Evolutionary conservation across 1,140 invertebrate species (phyloP).

Genomic region (Aphaenogaster rudis): DNA sequence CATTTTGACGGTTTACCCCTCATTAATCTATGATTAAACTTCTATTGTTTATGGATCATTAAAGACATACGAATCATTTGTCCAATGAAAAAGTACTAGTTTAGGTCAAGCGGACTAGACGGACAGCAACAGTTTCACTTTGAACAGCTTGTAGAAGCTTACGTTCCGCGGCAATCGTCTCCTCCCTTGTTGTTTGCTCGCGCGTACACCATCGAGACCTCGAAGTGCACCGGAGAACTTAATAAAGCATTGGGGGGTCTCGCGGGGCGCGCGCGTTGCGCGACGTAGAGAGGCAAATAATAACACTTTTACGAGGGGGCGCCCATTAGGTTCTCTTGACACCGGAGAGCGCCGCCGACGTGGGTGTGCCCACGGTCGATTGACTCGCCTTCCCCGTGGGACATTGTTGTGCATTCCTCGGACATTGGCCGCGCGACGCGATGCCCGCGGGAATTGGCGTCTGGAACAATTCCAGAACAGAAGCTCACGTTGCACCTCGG

Average conservation of each 20-base stretch:
- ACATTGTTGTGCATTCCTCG: conserved; percentile 72
- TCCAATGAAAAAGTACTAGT: background rate
- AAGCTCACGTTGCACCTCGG: conserved; percentile 55
- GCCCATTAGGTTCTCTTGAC: conserved; percentile 66
- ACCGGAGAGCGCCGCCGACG: conserved; percentile 62
- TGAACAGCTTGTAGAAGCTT: background rate
- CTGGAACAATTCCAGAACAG: conserved; percentile 60
- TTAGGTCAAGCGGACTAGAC: background rate
- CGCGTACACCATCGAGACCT: conserved; percentile 20
- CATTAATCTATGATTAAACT: too few species aligned
- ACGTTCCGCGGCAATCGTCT: background rate
- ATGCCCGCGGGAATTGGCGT: conserved; percentile 56
- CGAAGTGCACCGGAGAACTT: conserved; percentile 52
- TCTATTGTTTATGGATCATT: background rate
- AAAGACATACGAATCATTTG: background rate
- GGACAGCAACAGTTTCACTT: background rate
- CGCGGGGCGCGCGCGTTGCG: conserved; percentile 15
- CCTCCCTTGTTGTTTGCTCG: background rate
- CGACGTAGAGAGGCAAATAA: conserved; percentile 63
- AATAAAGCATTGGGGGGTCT: conserved; percentile 54
- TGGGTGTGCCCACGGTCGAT: conserved; percentile 56
- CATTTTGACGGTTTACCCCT: too few species aligned
- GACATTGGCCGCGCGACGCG: conserved; percentile 62
- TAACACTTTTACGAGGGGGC: conserved; percentile 71
- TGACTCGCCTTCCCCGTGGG: conserved; percentile 40